Base-by-base conservation (phyloP, 2,888 invertebrate species). In the Metopia argyrocephala region DNA sequence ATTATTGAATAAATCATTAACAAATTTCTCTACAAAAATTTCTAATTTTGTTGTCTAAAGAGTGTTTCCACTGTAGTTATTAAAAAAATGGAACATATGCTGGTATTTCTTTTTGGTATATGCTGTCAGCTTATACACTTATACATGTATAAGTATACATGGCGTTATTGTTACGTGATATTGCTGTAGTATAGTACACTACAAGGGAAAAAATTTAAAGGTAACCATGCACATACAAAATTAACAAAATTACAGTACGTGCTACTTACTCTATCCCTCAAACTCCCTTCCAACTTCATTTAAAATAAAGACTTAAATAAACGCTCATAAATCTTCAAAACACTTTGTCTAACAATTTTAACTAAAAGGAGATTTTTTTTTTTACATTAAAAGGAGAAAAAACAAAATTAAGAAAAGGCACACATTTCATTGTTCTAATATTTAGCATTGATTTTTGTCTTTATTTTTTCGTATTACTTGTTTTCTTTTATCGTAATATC, bases 281-380 rank as follows among this genome's bases (percentile, higher is more conserved):
- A 12, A 15, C 38, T 15, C 12, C n/a, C n/a, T 38, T 0, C 9
- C 38, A 38, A 9, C 15, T 38, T 38, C 38, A 38, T 38, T 38
- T 38, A 9, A 38, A 70, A 61, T 61, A 50, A 52, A 70, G 28
- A 38, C 38, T 38, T 38, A 38, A 38, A 38, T 38, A 56, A 48
- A 68, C 73, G 74, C 71, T 78, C 78, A 76, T 81, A 79, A 79
- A 76, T 81, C 79, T 82, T 76, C 25, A 56, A 65, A 78, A 78
- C 79, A 82, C 79, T 79, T 76, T 64, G 45, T 64, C 25, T 54
- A 70, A 71, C 62, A 56, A 56, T 38, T 38, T 38, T 38, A 38
- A 56, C 23, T 2, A 28, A 57, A n/a, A 18, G 18, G 27, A 61
- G 45, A 50, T 62, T 62, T 48, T 27, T n/a, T n/a, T n/a, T n/a